phyloP scores from a whole-genome alignment of 2,888 invertebrate genomes.

The Holacanthella duospinosa region DNA sequence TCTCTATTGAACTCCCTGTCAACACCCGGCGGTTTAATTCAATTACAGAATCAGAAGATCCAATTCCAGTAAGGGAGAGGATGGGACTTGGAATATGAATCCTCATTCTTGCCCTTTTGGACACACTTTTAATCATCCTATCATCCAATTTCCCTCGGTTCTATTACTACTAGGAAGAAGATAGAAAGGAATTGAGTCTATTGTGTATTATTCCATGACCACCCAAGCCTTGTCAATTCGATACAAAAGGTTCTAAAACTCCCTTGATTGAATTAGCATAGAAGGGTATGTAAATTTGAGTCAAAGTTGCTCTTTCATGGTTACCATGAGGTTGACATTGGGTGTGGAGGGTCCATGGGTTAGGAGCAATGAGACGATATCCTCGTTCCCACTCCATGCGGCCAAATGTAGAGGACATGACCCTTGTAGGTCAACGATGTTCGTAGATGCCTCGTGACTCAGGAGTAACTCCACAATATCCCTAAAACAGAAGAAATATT shows the following conservation, averaged over 20 bases:
- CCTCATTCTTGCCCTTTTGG: background rate
- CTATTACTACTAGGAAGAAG: background rate
- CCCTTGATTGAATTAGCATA: conserved; percentile 4
- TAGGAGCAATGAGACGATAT: conserved; percentile 73
- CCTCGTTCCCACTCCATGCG: conserved; percentile 85
- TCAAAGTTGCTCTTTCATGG: background rate
- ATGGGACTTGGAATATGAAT: background rate
- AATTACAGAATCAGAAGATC: background rate
- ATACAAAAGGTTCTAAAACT: background rate
- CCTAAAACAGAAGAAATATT: conserved; percentile 47
- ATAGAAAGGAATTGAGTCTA: background rate
- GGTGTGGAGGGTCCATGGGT: conserved; percentile 69
- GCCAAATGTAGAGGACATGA: conserved; percentile 87
- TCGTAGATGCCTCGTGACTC: conserved; percentile 76
- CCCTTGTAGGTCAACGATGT: conserved; percentile 77
- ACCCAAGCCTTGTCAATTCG: background rate
- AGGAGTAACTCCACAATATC: conserved; percentile 74
- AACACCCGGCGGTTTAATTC: background rate
- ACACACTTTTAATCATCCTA: background rate
- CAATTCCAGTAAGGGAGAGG: background rate
- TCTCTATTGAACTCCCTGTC: background rate
- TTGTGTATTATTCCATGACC: background rate
- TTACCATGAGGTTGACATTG: conserved; percentile 71
- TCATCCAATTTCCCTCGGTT: background rate
- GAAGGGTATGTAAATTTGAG: background rate